Percentiles rank a stretch among this genome's conserved stretches.
Evolutionary conservation across 2,888 invertebrate genomes (phyloP).

Genomic region (Eristalis tenax): DNA sequence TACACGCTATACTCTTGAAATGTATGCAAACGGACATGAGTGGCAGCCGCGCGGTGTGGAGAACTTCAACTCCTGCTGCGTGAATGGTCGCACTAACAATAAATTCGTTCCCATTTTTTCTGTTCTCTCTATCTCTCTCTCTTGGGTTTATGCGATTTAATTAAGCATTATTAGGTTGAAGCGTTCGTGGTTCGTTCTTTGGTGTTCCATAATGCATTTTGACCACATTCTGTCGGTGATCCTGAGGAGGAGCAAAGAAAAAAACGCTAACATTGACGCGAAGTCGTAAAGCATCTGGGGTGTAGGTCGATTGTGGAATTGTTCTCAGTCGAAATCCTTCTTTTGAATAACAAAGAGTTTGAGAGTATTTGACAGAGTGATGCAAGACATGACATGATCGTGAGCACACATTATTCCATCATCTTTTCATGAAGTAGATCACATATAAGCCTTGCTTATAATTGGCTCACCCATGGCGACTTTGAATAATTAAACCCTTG

Average conservation of each 20-base stretch:
- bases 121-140: neutral
- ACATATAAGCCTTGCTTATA: too few species aligned
- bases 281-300: conserved; percentile 40
- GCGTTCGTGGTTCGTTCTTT: neutral
- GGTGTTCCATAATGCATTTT: conserved; percentile 21
- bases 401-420: too few species aligned
- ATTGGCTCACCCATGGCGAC: too few species aligned
- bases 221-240: conserved; percentile 26
- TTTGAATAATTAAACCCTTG: too few species aligned
- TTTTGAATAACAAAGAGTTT: too few species aligned
- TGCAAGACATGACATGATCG: too few species aligned
- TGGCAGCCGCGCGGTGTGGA: neutral
- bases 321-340: too few species aligned
- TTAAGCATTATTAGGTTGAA: conserved; percentile 61
- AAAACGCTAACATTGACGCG: neutral
- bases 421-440: too few species aligned
- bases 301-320: conserved; percentile 32
- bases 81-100: conserved; percentile 65
- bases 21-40: conserved; percentile 20
- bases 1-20: conserved; percentile 52
- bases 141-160: conserved; percentile 38
- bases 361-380: too few species aligned
- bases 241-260: conserved; percentile 3
- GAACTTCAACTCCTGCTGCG: conserved; percentile 50
- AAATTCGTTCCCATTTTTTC: conserved; percentile 29